Evolutionary conservation across 2,113 vertebrate genomes (phyloP).

Genomic region (Gobius niger): DNA sequence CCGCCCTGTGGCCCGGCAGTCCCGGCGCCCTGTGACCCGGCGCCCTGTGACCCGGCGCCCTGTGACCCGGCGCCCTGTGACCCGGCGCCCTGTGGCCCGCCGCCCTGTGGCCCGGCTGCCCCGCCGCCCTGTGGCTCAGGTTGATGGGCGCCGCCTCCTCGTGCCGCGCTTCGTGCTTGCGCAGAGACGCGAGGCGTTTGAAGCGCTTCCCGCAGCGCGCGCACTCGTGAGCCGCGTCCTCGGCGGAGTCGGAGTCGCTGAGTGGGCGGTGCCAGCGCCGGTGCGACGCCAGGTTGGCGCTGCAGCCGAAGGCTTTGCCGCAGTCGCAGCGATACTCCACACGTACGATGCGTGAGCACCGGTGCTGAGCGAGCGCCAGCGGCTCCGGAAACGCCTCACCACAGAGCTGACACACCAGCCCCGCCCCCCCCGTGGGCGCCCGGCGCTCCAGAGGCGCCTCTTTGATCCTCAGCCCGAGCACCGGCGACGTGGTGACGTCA

Average conservation of each 20-base stretch:
- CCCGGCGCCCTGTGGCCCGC: too few species aligned
- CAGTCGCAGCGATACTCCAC: conserved; percentile 95
- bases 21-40: too few species aligned
- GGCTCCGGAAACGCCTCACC: conserved; percentile 90
- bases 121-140: conserved; percentile 43
- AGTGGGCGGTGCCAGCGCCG: conserved; percentile 93
- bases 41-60: too few species aligned
- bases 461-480: conserved; percentile 90
- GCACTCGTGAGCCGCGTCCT: conserved; percentile 86
- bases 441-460: conserved; percentile 75
- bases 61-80: too few species aligned
- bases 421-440: conserved; percentile 76
- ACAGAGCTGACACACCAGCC: conserved; percentile 93
- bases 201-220: conserved; percentile 86
- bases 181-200: conserved; percentile 86
- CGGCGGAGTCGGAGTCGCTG: conserved; percentile 86
- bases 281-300: conserved; percentile 92
- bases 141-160: conserved; percentile 71
- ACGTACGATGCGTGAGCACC: conserved; percentile 91
- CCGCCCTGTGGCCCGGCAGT: conserved; percentile 19
- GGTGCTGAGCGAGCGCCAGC: conserved; percentile 89
- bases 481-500: conserved; percentile 92
- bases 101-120: too few species aligned
- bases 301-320: conserved; percentile 92
- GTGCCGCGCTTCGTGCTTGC: conserved; percentile 80